Conservation (phyloP, 92 coral and sea anemone species). For the Palythoa grandiflora region DNA sequence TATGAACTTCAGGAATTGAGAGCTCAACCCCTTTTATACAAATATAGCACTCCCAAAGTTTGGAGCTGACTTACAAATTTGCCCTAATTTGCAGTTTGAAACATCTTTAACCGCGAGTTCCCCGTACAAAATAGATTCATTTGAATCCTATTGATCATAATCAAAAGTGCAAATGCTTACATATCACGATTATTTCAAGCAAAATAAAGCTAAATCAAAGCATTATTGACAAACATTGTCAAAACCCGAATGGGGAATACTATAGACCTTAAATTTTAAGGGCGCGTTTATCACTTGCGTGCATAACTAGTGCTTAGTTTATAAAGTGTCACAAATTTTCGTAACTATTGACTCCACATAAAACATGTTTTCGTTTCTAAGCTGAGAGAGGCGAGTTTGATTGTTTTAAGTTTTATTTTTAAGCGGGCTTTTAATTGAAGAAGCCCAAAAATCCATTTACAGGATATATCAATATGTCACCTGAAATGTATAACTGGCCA, state of each 20-base stretch:
- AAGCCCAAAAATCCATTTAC: not conserved
- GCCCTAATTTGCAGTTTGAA: not conserved
- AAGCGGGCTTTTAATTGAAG: not conserved
- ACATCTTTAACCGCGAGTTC: not conserved
- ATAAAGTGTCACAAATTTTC: not conserved
- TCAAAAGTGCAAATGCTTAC: not conserved
- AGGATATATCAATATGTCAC: not conserved
- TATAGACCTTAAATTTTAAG: slow-evolving; percentile 46
- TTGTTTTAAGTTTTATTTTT: not conserved
- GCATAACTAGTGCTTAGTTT: not conserved
- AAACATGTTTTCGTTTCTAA: slow-evolving; percentile 1
- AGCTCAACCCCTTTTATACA: not conserved
- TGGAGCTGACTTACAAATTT: not conserved
- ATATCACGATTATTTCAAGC: not conserved
- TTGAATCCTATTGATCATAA: not conserved
- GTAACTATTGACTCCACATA: not conserved
- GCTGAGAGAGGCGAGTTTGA: not conserved
- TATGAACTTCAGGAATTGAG: not conserved
- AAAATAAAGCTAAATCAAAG: slow-evolving; percentile 9
- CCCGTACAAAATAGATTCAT: not conserved
- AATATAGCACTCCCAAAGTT: not conserved
- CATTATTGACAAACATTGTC: slow-evolving; percentile 30
- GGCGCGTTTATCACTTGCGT: slow-evolving; percentile 4
- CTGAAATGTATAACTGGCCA: not conserved
- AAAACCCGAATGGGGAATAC: slow-evolving; percentile 13